A percentile compares a stretch with the other conserved stretches of the same genome.
phyloP scores from a whole-genome alignment of 2,888 invertebrate species.

The Drosophila mayaguana region DNA sequence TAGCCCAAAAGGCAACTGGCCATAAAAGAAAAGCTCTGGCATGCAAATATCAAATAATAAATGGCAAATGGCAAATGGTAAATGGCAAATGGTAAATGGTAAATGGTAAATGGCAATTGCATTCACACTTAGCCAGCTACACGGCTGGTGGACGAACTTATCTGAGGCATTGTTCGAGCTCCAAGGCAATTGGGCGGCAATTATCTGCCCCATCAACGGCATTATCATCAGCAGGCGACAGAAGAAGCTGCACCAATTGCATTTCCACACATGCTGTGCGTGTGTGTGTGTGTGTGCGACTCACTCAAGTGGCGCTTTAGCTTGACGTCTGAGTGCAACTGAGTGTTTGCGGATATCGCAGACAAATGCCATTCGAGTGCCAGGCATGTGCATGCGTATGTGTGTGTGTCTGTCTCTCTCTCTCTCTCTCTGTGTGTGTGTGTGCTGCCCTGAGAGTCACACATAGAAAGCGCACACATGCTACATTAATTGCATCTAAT shows the following conservation, averaged over 20 bases:
- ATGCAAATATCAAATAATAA: neutral
- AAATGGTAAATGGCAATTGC: neutral
- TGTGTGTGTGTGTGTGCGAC: constrained; percentile 4
- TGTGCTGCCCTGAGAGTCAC: neutral
- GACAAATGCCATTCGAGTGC: constrained; percentile 23
- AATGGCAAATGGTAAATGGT: neutral
- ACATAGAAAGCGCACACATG: neutral
- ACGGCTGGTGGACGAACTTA: constrained; percentile 21
- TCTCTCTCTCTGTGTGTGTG: neutral
- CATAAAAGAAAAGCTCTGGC: neutral
- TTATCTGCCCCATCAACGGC: constrained; percentile 38
- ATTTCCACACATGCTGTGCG: neutral
- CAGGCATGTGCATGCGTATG: neutral
- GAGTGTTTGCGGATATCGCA: constrained; percentile 44
- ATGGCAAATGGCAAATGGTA: neutral
- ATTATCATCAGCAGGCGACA: constrained; percentile 15
- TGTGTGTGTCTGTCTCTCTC: neutral
- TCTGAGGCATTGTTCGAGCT: constrained; percentile 24
- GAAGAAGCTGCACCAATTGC: constrained; percentile 15
- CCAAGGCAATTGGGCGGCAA: constrained; percentile 37
- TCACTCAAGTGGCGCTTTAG: constrained; percentile 32
- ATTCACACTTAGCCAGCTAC: neutral
- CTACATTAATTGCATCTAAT: constrained; percentile 21
- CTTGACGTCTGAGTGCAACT: constrained; percentile 32
- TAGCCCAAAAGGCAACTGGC: constrained; percentile 24